A percentile compares a stretch with the other conserved stretches of the same genome.
Conservation (phyloP, 2,888 invertebrate species). For the Troglohyphantes excavatus region DNA sequence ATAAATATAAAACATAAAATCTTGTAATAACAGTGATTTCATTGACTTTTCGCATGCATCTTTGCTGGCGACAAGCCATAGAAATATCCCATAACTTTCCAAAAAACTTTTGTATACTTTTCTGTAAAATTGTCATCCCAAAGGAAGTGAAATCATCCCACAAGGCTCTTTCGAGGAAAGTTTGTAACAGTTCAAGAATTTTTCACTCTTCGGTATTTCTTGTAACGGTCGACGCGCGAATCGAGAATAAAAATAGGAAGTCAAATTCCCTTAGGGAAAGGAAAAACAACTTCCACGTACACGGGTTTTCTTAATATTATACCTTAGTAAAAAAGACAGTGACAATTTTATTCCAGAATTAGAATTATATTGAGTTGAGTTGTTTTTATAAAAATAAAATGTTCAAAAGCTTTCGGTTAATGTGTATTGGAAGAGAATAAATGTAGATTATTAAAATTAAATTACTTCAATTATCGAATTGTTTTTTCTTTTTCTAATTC, state of each 20-base stretch:
- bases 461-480: no score
- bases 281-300: not conserved
- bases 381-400: no score
- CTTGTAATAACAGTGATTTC: no score
- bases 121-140: not conserved
- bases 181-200: slow-evolving; percentile 37
- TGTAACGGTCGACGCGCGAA: not conserved
- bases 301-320: not conserved
- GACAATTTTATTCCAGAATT: no score
- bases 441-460: no score
- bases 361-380: no score
- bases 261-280: slow-evolving; percentile 12
- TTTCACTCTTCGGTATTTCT: slow-evolving; percentile 3
- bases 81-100: not conserved
- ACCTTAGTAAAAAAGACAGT: no score
- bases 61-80: not conserved
- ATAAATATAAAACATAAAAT: no score
- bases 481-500: no score
- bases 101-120: not conserved
- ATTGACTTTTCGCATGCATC: no score
- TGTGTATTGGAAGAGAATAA: no score
- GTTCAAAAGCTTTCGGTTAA: no score
- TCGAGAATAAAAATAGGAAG: slow-evolving; percentile 15
- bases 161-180: slow-evolving; percentile 2
- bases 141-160: not conserved